These are phyloP conservation scores for Elgaria multicarinata DNA, from an alignment of 2,113 vertebrate species.

Conservation along the genomic window DNA sequence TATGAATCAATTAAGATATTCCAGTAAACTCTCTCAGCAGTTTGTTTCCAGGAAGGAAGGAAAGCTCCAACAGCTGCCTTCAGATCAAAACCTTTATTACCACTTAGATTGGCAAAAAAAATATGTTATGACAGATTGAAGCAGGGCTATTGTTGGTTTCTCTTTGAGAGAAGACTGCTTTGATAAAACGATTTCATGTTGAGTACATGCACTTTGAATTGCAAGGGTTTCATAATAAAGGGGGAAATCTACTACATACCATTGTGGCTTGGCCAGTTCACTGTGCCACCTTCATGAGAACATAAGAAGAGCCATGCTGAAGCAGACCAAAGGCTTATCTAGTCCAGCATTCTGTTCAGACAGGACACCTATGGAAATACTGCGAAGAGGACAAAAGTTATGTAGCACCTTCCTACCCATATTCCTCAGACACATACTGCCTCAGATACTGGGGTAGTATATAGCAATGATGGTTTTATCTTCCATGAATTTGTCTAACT, in stretches of 20 bases:
- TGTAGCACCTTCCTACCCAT: not conserved
- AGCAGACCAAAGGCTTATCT: too few species aligned
- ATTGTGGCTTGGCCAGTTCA: not conserved
- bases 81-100: constrained; percentile 43
- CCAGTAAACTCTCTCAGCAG: not conserved
- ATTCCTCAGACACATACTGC: too few species aligned
- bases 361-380: too few species aligned
- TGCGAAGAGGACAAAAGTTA: too few species aligned
- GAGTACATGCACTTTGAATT: constrained; percentile 40
- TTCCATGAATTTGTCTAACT: too few species aligned
- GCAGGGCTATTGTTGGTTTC: constrained; percentile 44
- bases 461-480: too few species aligned
- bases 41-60: constrained; percentile 5
- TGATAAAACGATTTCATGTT: constrained; percentile 50
- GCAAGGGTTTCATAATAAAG: constrained; percentile 33
- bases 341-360: too few species aligned
- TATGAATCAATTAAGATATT: constrained; percentile 41
- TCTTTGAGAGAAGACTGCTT: constrained; percentile 40
- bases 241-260: constrained; percentile 12
- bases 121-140: constrained; percentile 35
- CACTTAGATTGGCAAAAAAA: constrained; percentile 26
- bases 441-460: too few species aligned
- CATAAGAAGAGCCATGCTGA: too few species aligned
- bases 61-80: constrained; percentile 16
- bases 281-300: not conserved